A percentile compares a stretch with the other conserved stretches of the same genome.
phyloP scores from a whole-genome alignment of 2,797 vertebrate species.

The Cheirogaleus major region DNA sequence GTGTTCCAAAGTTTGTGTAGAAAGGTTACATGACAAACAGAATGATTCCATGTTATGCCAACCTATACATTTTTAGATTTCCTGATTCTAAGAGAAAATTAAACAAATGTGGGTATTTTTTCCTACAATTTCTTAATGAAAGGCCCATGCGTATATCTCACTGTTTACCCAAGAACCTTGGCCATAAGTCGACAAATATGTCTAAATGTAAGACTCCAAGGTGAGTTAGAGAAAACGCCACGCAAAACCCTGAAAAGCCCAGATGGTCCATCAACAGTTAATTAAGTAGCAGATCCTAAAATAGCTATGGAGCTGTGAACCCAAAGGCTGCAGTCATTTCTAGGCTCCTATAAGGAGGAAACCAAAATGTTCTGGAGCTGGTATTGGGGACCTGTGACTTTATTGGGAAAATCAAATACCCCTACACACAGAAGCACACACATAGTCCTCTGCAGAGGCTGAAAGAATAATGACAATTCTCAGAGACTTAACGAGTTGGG shows the following conservation, averaged over 20 bases:
- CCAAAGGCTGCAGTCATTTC: constrained; percentile 55
- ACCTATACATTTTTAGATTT: not conserved
- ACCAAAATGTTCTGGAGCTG: constrained; percentile 60
- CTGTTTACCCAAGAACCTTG: not conserved
- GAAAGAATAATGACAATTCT: not conserved
- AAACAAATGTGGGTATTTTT: not conserved
- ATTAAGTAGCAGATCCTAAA: constrained; percentile 77
- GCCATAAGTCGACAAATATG: not conserved
- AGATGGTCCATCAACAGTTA: constrained; percentile 80
- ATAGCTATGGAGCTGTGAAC: constrained; percentile 41
- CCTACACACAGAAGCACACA: not conserved
- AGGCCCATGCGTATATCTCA: not conserved
- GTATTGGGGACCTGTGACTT: constrained; percentile 49
- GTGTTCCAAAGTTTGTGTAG: not conserved
- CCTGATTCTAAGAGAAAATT: constrained; percentile 20
- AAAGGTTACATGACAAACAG: not conserved
- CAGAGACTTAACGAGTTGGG: not conserved
- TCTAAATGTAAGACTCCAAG: constrained; percentile 64
- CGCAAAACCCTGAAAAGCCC: constrained; percentile 50
- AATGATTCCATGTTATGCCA: not conserved
- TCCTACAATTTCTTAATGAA: constrained; percentile 9
- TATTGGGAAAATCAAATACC: constrained; percentile 63
- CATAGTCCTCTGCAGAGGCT: not conserved
- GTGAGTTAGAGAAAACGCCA: constrained; percentile 72
- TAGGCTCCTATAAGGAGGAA: constrained; percentile 18